Percentiles rank a stretch among this genome's conserved stretches.
Conservation (phyloP, 92 coral and sea anemone species). For the Nematostella vectensis region DNA sequence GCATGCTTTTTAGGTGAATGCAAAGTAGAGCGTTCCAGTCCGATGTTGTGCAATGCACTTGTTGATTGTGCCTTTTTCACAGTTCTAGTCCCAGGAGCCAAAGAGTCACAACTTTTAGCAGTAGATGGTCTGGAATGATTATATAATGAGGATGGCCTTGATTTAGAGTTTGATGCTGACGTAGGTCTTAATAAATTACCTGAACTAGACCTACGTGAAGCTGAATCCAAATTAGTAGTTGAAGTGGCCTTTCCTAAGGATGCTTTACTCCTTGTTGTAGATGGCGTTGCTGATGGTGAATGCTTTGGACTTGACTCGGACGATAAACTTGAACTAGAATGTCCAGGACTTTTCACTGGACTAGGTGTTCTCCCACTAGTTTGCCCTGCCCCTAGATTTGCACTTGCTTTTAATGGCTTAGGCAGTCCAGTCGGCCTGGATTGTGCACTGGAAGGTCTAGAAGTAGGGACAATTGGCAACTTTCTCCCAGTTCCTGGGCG, state of each 20-base stretch:
- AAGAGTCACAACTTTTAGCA: slow-evolving; percentile 47
- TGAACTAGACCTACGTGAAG: slow-evolving; percentile 44
- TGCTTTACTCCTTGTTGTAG: slow-evolving; percentile 32
- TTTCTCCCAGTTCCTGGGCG: slow-evolving; percentile 84
- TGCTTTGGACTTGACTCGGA: slow-evolving; percentile 60
- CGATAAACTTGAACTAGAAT: slow-evolving; percentile 45
- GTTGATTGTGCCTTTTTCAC: slow-evolving; percentile 89
- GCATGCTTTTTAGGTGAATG: slow-evolving; percentile 37
- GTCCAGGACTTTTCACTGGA: slow-evolving; percentile 46
- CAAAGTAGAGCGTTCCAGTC: slow-evolving; percentile 22
- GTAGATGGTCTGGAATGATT: slow-evolving; percentile 20
- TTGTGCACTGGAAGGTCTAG: slow-evolving; percentile 55
- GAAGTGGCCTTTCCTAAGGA: slow-evolving; percentile 37
- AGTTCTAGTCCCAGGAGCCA: slow-evolving; percentile 40
- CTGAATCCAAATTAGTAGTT: slow-evolving; percentile 25
- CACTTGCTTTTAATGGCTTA: slow-evolving; percentile 41
- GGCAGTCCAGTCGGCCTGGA: slow-evolving; percentile 62
- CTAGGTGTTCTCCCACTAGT: slow-evolving; percentile 12
- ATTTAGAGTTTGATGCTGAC: slow-evolving; percentile 46
- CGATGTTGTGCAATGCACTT: slow-evolving; percentile 73
- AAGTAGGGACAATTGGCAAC: slow-evolving; percentile 71
- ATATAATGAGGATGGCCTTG: slow-evolving; percentile 25
- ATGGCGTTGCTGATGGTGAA: slow-evolving; percentile 50
- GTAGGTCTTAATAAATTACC: slow-evolving; percentile 43
- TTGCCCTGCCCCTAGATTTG: slow-evolving; percentile 36